Evolutionary conservation across 1,140 invertebrate genomes (phyloP).

Genomic region (Callitettix versicolor): DNA sequence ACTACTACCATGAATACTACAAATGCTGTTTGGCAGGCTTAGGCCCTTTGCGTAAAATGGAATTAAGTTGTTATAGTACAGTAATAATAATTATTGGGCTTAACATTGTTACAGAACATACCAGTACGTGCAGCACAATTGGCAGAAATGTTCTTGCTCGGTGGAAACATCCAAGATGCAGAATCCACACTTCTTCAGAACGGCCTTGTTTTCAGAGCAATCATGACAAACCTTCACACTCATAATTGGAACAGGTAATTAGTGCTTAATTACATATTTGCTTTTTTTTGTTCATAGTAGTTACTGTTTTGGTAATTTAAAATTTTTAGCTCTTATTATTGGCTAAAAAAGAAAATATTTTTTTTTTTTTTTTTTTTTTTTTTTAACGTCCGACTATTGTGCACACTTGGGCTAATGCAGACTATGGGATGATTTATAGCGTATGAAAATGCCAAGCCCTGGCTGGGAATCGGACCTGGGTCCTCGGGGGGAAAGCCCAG

Average conservation of each 20-base stretch:
- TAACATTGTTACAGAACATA: constrained; percentile 33
- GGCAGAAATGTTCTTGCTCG: constrained; percentile 71
- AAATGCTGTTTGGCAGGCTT: too few relatives aligned
- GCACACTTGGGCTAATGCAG: too few relatives aligned
- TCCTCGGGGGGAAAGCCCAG: too few relatives aligned
- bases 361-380: background rate
- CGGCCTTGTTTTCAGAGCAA: constrained; percentile 62
- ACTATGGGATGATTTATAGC: too few relatives aligned
- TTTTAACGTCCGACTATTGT: too few relatives aligned
- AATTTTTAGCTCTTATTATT: background rate
- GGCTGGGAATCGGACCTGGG: too few relatives aligned
- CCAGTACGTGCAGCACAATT: constrained; percentile 47
- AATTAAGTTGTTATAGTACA: too few relatives aligned
- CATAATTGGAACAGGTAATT: constrained; percentile 73
- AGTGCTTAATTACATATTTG: background rate
- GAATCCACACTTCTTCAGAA: constrained; percentile 73
- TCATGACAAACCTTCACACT: constrained; percentile 67
- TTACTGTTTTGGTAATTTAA: too few relatives aligned
- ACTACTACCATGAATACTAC: too few relatives aligned
- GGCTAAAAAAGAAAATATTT: background rate
- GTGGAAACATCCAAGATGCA: constrained; percentile 66
- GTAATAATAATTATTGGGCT: too few relatives aligned
- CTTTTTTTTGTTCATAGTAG: constrained; percentile 4
- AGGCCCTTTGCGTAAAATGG: too few relatives aligned
- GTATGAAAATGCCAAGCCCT: too few relatives aligned